These are phyloP conservation scores for Laodelphax striatellus DNA, from an alignment of 1,140 invertebrate species.

Conservation along the genomic window DNA sequence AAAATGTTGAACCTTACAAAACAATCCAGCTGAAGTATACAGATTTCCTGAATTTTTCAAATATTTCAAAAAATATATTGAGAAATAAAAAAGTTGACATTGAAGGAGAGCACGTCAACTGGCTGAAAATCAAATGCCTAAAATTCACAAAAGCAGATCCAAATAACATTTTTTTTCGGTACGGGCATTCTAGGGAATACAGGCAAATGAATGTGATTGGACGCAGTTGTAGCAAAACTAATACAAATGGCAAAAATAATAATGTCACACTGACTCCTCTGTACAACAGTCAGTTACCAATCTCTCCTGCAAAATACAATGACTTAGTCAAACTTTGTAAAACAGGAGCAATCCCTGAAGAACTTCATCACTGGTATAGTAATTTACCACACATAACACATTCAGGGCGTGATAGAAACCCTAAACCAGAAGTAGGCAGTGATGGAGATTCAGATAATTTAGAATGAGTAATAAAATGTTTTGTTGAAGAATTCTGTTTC, in stretches of 20 bases:
- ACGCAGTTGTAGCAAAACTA: not conserved
- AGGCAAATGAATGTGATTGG: not conserved
- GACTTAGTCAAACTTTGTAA: not conserved
- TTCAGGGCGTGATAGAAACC: no score
- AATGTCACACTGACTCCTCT: not conserved
- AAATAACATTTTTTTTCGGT: not conserved
- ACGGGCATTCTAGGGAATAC: not conserved
- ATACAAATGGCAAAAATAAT: not conserved
- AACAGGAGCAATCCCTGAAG: not conserved
- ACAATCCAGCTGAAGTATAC: no score
- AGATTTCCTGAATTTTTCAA: no score
- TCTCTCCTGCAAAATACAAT: not conserved
- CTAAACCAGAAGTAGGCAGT: no score
- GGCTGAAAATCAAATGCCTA: not conserved
- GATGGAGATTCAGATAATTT: no score
- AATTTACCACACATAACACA: no score
- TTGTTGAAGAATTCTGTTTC: no score
- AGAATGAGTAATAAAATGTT: no score
- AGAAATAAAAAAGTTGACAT: not conserved
- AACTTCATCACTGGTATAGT: not conserved
- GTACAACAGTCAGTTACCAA: not conserved
- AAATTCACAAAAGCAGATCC: not conserved
- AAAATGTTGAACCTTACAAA: no score
- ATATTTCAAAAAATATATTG: no score
- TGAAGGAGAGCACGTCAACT: conserved; percentile 19